Conservation (phyloP, 2,888 invertebrate genomes). For the Cantharis rufa region DNA sequence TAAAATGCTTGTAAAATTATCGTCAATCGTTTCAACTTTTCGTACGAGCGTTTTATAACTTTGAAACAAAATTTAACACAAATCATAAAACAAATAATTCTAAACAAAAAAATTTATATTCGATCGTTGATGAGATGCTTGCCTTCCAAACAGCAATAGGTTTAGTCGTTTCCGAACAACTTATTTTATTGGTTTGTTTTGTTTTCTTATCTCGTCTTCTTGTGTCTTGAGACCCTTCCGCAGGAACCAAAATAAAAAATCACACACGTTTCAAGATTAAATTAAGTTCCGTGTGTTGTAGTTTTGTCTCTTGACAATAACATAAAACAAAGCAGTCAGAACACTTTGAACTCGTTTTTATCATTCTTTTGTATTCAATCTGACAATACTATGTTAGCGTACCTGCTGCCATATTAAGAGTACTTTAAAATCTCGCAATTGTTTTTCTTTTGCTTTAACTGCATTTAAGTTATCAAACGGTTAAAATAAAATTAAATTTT, state of each 20-base stretch:
- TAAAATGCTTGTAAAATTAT: not conserved
- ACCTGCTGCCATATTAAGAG: not conserved
- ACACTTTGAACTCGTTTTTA: constrained; percentile 23
- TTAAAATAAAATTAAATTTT: not conserved
- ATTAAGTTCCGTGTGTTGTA: constrained; percentile 35
- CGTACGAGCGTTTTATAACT: not conserved
- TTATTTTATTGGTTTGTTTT: constrained; percentile 37
- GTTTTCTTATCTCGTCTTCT: constrained; percentile 29
- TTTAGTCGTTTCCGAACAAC: constrained; percentile 26
- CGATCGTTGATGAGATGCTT: constrained; percentile 9
- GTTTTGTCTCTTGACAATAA: constrained; percentile 33
- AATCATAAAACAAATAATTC: not conserved
- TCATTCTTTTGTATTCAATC: constrained; percentile 1
- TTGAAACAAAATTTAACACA: not conserved
- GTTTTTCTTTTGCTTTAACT: not conserved
- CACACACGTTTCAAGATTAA: constrained; percentile 35
- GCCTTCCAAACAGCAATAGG: constrained; percentile 18
- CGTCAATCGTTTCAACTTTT: not conserved
- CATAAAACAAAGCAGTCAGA: constrained; percentile 37
- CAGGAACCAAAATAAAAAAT: constrained; percentile 27
- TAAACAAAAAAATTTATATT: constrained; percentile 2
- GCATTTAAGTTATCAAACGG: not conserved
- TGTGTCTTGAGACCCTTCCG: constrained; percentile 11
- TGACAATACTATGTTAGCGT: not conserved
- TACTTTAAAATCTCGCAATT: not conserved